These are phyloP conservation scores for Neostethus bicornis DNA, from an alignment of 2,797 vertebrate genomes.

Conservation along the genomic window DNA sequence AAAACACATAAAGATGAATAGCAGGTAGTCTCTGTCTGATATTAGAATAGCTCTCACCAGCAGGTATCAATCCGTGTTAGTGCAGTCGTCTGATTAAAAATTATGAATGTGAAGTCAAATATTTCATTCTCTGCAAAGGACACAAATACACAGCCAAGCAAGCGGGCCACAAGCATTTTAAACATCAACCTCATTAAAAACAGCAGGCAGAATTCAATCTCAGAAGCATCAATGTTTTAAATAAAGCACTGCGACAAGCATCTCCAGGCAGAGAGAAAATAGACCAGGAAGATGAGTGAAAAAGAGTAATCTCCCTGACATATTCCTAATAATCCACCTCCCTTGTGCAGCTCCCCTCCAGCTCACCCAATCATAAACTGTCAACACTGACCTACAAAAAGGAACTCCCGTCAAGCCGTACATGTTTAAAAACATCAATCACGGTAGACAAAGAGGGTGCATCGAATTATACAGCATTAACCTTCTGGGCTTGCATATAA, in stretches of 20 bases:
- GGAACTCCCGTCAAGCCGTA: conserved; percentile 84
- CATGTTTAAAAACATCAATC: conserved; percentile 94
- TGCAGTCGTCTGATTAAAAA: conserved; percentile 81
- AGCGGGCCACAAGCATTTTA: conserved; percentile 78
- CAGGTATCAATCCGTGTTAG: conserved; percentile 22
- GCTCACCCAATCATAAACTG: conserved; percentile 83
- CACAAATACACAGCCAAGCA: conserved; percentile 79
- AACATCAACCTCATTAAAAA: conserved; percentile 83
- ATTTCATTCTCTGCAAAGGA: conserved; percentile 77
- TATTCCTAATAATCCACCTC: conserved; percentile 82
- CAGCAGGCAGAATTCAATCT: conserved; percentile 82
- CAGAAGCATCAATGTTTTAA: conserved; percentile 76
- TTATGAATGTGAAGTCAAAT: conserved; percentile 82
- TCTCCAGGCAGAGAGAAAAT: conserved; percentile 70
- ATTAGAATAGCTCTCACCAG: conserved; percentile 79
- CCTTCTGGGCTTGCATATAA: conserved; percentile 94
- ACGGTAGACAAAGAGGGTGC: conserved; percentile 90
- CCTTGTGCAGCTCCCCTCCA: conserved; percentile 70
- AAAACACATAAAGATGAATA: conserved; percentile 48
- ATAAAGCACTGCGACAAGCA: conserved; percentile 81
- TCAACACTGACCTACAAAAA: conserved; percentile 85
- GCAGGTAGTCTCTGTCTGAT: conserved; percentile 68
- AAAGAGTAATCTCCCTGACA: conserved; percentile 79
- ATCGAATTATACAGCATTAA: conserved; percentile 97
- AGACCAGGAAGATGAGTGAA: conserved; percentile 64